Evolutionary conservation across 2,113 vertebrate species (phyloP).

Genomic region (Procavia capensis): DNA sequence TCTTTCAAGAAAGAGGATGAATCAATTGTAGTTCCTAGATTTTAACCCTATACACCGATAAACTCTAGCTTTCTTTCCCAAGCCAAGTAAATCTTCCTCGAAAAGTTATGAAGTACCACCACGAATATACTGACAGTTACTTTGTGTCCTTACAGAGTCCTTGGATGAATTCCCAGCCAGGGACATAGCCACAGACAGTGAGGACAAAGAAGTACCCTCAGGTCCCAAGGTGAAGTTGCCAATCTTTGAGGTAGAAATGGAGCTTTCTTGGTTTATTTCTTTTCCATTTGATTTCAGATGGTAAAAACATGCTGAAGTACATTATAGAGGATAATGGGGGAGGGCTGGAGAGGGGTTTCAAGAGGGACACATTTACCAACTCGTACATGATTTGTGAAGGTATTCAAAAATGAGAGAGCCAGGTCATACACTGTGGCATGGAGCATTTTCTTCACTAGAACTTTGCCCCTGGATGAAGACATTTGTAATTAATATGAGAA

Average conservation of each 20-base stretch:
- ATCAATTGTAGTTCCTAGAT: background rate
- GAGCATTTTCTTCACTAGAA: background rate
- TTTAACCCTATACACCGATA: background rate
- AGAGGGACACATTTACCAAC: background rate
- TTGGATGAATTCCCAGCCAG: too few relatives aligned
- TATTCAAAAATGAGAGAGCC: background rate
- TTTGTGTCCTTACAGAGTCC: too few relatives aligned
- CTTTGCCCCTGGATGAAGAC: background rate
- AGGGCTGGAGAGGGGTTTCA: too few relatives aligned
- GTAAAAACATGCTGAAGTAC: too few relatives aligned
- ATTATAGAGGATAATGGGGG: too few relatives aligned
- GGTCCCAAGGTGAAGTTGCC: too few relatives aligned
- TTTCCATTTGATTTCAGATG: fast-evolving
- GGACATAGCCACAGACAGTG: too few relatives aligned
- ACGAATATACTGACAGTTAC: too few relatives aligned
- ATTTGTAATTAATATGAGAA: background rate
- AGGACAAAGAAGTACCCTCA: background rate
- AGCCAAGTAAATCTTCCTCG: background rate
- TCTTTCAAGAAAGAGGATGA: background rate
- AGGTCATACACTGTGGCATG: background rate
- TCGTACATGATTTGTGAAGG: background rate
- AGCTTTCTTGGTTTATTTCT: background rate
- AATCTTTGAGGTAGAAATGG: background rate
- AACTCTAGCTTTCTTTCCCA: background rate
- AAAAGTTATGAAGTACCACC: background rate